Percentiles rank a stretch among this genome's conserved stretches.
Conservation (phyloP, 2,888 invertebrate species). For the Taphrorychus bicolor region DNA sequence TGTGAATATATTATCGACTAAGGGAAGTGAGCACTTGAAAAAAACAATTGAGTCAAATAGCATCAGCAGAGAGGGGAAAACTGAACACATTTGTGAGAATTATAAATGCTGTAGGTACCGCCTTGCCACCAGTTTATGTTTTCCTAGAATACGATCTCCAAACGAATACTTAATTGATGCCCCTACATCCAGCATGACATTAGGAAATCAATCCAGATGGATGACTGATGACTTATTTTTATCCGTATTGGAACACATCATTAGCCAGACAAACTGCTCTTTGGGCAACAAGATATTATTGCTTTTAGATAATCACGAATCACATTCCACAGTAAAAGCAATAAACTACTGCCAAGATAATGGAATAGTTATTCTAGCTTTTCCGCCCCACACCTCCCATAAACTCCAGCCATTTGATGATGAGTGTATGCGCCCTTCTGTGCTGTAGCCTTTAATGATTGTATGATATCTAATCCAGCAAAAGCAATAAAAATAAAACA, state of each 20-base stretch:
- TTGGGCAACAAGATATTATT: background rate
- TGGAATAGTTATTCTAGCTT: background rate
- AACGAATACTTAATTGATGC: background rate
- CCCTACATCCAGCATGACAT: background rate
- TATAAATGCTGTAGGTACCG: background rate
- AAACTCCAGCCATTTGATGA: background rate
- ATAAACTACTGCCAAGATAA: background rate
- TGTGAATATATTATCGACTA: no score
- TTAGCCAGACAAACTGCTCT: background rate
- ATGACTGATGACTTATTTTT: background rate
- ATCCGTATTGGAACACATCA: background rate
- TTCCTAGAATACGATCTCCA: background rate
- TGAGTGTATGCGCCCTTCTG: no score
- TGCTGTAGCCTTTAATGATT: background rate
- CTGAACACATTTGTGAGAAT: no score
- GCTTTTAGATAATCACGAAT: background rate
- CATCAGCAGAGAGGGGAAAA: no score
- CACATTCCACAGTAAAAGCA: background rate
- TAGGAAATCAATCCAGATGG: background rate
- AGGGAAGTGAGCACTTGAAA: no score
- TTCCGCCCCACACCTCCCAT: background rate
- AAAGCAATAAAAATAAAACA: background rate
- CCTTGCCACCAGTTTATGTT: background rate
- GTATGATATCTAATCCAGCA: conserved; percentile 7
- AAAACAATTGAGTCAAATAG: no score